These are phyloP conservation scores for Artibeus lituratus DNA, from an alignment of 2,797 vertebrate species.

Conservation along the genomic window DNA sequence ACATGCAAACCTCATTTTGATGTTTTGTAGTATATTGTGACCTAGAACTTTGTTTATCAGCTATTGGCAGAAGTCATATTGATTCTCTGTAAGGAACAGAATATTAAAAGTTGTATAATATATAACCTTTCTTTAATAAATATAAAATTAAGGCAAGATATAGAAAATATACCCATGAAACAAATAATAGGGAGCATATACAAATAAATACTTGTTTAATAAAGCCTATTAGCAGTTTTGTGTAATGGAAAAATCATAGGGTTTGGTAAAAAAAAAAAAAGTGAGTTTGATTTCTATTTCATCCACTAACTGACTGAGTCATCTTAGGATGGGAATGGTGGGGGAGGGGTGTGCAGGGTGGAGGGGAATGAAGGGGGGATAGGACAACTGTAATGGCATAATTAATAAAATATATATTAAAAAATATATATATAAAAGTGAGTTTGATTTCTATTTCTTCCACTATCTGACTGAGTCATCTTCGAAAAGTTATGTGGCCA, in stretches of 20 bases:
- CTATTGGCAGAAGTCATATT: not conserved
- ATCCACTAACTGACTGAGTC: no score
- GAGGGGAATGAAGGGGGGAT: no score
- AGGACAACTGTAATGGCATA: no score
- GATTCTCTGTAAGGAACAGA: not conserved
- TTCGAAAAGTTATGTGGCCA: not conserved
- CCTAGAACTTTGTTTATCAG: not conserved
- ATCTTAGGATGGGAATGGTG: no score
- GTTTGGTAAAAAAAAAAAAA: not conserved
- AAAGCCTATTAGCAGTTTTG: not conserved
- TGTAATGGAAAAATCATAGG: not conserved
- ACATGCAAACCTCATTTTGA: not conserved
- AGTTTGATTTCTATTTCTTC: not conserved
- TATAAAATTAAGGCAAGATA: not conserved
- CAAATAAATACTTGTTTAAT: not conserved
- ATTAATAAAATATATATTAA: no score
- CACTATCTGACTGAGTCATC: not conserved
- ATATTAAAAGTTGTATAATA: not conserved
- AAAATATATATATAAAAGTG: no score
- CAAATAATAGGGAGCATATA: not conserved
- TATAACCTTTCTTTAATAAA: not conserved
- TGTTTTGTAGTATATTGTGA: not conserved
- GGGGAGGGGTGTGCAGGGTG: no score
- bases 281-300: no score
- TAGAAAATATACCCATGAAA: not conserved